phyloP scores from a whole-genome alignment of 2,797 vertebrate species.

The Rhabdomys pumilio region DNA sequence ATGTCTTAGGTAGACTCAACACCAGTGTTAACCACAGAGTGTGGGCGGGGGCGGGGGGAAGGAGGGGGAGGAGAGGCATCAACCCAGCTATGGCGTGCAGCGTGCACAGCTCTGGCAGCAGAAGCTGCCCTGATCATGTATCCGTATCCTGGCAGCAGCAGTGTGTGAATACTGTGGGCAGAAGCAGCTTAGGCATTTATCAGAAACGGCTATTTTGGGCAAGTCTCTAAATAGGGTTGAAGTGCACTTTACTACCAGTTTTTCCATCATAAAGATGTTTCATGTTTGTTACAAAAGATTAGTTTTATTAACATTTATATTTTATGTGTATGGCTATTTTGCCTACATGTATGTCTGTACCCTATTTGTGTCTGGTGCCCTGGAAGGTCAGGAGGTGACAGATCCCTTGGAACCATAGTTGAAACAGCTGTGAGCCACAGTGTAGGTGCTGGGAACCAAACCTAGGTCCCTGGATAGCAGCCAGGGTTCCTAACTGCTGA shows the following conservation, averaged over 20 bases:
- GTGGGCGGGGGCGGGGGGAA: too few relatives aligned
- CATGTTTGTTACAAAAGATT: neutral
- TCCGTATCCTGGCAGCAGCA: neutral
- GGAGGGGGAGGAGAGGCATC: neutral
- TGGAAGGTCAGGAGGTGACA: neutral
- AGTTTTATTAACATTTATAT: neutral
- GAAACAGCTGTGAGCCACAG: neutral
- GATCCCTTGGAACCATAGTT: neutral
- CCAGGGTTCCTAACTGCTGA: neutral
- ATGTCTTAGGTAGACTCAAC: slow-evolving; percentile 40
- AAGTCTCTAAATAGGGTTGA: slow-evolving; percentile 39
- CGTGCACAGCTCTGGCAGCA: neutral
- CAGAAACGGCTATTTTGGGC: slow-evolving; percentile 66
- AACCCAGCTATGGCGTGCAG: neutral
- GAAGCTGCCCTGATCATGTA: neutral
- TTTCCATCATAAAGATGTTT: slow-evolving; percentile 47
- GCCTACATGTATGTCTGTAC: neutral
- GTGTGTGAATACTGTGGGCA: slow-evolving; percentile 26
- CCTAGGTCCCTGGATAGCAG: neutral
- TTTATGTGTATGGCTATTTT: neutral
- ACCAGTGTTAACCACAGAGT: neutral
- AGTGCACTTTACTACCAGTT: slow-evolving; percentile 18
- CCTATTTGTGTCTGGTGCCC: too few relatives aligned
- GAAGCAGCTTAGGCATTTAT: slow-evolving; percentile 29
- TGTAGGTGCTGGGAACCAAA: neutral